Base-by-base conservation (phyloP, 1,140 invertebrate species). In the Drusus annulatus region DNA sequence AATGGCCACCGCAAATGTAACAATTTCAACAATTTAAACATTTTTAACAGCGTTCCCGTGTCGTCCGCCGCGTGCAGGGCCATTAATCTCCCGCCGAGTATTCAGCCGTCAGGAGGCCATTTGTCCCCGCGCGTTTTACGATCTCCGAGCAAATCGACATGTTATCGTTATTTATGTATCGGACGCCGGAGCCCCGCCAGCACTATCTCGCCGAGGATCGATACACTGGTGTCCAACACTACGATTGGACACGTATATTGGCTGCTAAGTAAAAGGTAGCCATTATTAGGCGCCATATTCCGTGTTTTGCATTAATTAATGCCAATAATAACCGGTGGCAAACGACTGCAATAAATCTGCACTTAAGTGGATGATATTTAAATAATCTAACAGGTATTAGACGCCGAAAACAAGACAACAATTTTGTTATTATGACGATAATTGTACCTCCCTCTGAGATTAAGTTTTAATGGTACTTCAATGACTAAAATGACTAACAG, bases 31-130 rank as follows among this genome's bases (percentile, higher is more conserved):
- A 25, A 63, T 63, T 63, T 63, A 63, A 63, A 63, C 31, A 36
- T 36, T 36, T 36, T 36, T 7, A 36, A 36, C 31, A 36, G 31
- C 21, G 60, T 63, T 63, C 21, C 21, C 60, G 21, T 63, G 60
- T 25, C 60, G 21, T 63, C 60, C 60, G 5, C 19, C 60, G 60
- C 3, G 60, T 16, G 60, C 25, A 13, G 60, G 8, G 60, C 60
- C 60, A 63, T 63, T 25, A 63, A 63, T 63, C 60, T 63, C 60
- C 60, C 60, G 60, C 60, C 60, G 10, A 63, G 60, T 25, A 63
- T 63, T 63, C 60, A 63, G 8, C 23, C 25, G 60, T 63, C 60
- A 25, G 60, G 21, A 10, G 23, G 25, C 60, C 60, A 63, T 63
- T 63, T 63, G 60, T 63, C 60, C 60, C 17, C 60, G 60, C 60